Evolutionary conservation across 2,888 invertebrate genomes (phyloP), one percentile per base, ranked within the genome.

Genomic region (Dicyrtoma fusca): DNA sequence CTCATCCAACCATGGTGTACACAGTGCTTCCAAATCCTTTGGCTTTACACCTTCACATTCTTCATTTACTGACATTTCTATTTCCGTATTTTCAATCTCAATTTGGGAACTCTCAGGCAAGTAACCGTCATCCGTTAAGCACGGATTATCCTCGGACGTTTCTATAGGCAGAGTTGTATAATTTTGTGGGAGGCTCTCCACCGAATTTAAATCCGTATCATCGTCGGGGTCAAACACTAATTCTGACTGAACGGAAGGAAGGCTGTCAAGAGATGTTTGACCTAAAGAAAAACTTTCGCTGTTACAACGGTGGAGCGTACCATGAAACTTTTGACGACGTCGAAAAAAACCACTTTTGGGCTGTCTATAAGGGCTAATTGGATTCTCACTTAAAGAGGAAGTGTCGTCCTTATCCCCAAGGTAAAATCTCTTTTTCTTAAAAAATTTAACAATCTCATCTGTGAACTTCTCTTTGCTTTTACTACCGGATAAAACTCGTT

Each of bases 241-340:
- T 44, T 79, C 79, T 4, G 79, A 79, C 13, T 76, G 69, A 17
- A 77, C 69, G 6, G 79, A 79, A 11, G 77, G 79, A 47, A 79
- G 69, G 62, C 79, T 79, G 21, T 79, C 81, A 23, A 79, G 55
- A 0, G 79, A 79, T 0, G 76, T 77, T 51, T 78, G 76, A 1
- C 75, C 79, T 14, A 78, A 34, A 0, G 80, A 80, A 59, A 74
- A 78, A 62, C 78, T 80, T 26, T 80, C 80, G 69, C 80, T 80
- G 17, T 76, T 79, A 1, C 78, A 77, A 26, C 80, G 68, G 17
- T 71, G 49, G 57, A 76, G 44, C 4, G 34, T 55, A 6, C 70
- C 63, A 49, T 45, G 42, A 23, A 61, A 63, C n/a, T 55, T 62
- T 21, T 21, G 53, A 10, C 70, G 62, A 8, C 63, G 23, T 51